Percentiles rank a stretch among this genome's conserved stretches.
These are phyloP conservation scores for Thyatira batis DNA, from an alignment of 2,888 invertebrate genomes.

Conservation along the genomic window DNA sequence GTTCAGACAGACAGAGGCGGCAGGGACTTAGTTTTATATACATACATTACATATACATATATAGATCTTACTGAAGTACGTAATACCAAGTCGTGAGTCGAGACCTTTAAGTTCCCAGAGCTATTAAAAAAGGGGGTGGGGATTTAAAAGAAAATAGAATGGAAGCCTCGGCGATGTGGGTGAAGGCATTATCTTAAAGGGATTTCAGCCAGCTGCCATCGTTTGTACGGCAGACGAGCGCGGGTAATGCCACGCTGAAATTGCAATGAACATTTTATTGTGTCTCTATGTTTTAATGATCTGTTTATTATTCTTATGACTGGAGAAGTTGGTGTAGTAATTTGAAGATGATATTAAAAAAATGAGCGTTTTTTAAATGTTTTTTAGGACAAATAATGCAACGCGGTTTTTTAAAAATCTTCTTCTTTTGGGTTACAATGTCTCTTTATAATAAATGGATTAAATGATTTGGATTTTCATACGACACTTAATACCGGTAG, in stretches of 20 bases:
- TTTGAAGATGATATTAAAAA: too few species aligned
- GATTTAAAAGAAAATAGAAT: slow-evolving; percentile 21
- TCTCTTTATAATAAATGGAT: too few species aligned
- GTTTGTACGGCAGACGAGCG: slow-evolving; percentile 22
- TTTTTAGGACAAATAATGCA: too few species aligned
- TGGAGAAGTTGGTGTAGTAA: too few species aligned
- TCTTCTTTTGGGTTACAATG: too few species aligned
- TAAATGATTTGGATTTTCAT: too few species aligned
- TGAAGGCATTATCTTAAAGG: slow-evolving; percentile 46
- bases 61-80: neutral
- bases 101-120: neutral
- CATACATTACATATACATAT: too few species aligned
- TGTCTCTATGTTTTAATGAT: neutral
- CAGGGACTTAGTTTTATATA: too few species aligned
- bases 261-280: neutral
- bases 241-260: slow-evolving; percentile 11
- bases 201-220: slow-evolving; percentile 31
- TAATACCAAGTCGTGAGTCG: neutral
- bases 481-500: too few species aligned
- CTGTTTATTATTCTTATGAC: neutral
- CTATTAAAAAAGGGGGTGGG: neutral
- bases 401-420: too few species aligned
- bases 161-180: slow-evolving; percentile 23
- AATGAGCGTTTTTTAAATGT: too few species aligned
- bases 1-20: too few species aligned